These are phyloP conservation scores for Chymomyza amoena DNA, from an alignment of 2,888 invertebrate species.

Conservation along the genomic window DNA sequence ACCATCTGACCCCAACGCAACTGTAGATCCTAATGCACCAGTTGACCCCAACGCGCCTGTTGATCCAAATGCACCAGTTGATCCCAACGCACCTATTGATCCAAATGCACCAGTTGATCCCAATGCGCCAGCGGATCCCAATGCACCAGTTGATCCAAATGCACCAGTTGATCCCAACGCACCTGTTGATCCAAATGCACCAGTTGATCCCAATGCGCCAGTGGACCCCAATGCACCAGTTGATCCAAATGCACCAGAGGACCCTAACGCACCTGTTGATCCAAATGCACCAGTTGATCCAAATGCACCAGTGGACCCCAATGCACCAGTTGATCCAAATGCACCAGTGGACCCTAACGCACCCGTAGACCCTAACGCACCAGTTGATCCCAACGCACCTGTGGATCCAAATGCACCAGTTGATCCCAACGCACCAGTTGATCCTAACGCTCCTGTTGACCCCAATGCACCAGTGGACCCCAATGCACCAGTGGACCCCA, in stretches of 20 bases:
- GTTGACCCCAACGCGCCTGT: slow-evolving; percentile 6
- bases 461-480: slow-evolving; percentile 22
- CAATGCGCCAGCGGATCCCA: slow-evolving; percentile 14
- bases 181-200: slow-evolving; percentile 20
- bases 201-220: too few relatives aligned
- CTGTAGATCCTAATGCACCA: slow-evolving; percentile 19
- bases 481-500: slow-evolving; percentile 20
- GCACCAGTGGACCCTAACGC: slow-evolving; percentile 15
- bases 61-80: slow-evolving; percentile 17
- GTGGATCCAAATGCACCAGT: slow-evolving; percentile 22
- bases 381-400: slow-evolving; percentile 12
- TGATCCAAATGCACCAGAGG: not conserved
- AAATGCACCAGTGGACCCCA: slow-evolving; percentile 21
- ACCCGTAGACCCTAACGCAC: not conserved
- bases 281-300: slow-evolving; percentile 26
- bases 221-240: slow-evolving; percentile 9
- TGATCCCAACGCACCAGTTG: slow-evolving; percentile 27
- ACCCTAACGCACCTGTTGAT: slow-evolving; percentile 13
- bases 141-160: slow-evolving; percentile 30
- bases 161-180: slow-evolving; percentile 20
- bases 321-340: too few relatives aligned
- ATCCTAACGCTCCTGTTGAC: slow-evolving; percentile 15
- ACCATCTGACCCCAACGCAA: slow-evolving; percentile 18
- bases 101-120: slow-evolving; percentile 21
- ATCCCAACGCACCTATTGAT: slow-evolving; percentile 30